Percentiles rank a stretch among this genome's conserved stretches.
Conservation (phyloP, 2,113 vertebrate genomes). For the Phyllostomus hastatus region DNA sequence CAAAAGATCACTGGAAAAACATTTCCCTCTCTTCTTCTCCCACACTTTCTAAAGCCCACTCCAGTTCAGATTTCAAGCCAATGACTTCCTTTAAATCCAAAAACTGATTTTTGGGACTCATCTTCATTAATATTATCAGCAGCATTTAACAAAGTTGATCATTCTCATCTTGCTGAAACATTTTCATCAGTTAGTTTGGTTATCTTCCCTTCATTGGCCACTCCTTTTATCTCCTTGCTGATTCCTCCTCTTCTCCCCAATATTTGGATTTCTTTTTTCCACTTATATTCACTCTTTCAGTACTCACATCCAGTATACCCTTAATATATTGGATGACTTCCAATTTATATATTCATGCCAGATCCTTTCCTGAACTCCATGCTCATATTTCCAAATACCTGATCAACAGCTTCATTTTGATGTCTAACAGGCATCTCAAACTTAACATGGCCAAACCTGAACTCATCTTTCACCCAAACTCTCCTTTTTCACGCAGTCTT, state of each 20-base stretch:
- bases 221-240: neutral
- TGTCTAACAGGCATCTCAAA: neutral
- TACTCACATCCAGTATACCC: neutral
- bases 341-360: neutral
- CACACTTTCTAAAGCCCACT: neutral
- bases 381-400: neutral
- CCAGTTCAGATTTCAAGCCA: neutral
- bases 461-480: neutral
- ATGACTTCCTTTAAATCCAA: neutral
- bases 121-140: neutral
- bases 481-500: neutral
- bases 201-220: neutral
- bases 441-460: neutral
- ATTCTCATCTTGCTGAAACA: neutral
- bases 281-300: neutral
- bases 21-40: neutral
- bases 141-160: neutral
- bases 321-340: neutral
- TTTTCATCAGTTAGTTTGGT: neutral
- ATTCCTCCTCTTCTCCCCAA: neutral
- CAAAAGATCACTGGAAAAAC: neutral
- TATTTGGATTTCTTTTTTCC: neutral
- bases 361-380: neutral
- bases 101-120: neutral
- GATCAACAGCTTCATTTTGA: neutral